These are phyloP conservation scores for Drosophila macrospina DNA, from an alignment of 2,888 invertebrate species.

Conservation along the genomic window DNA sequence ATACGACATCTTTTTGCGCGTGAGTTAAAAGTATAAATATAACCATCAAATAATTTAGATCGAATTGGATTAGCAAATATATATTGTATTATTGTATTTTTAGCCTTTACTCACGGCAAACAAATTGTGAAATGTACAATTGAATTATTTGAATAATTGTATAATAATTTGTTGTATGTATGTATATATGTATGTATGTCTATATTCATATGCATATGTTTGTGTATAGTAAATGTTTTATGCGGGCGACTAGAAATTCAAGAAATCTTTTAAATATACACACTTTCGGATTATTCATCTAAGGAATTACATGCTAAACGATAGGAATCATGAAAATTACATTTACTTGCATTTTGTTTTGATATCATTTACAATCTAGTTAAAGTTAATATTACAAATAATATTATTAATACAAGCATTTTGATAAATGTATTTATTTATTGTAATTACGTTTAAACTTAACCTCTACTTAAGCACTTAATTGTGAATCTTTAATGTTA, in stretches of 20 bases:
- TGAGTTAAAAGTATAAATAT: slow-evolving; percentile 30
- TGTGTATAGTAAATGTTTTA: slow-evolving; percentile 69
- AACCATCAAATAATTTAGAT: slow-evolving; percentile 16
- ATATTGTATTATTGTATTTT: slow-evolving; percentile 23
- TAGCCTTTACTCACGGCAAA: slow-evolving; percentile 43
- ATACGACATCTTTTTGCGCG: slow-evolving; percentile 33
- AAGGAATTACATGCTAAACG: slow-evolving; percentile 67
- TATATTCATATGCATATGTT: slow-evolving; percentile 46
- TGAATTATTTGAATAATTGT: slow-evolving; percentile 47
- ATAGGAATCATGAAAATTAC: slow-evolving; percentile 80
- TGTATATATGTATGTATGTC: slow-evolving; percentile 27
- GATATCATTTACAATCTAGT: slow-evolving; percentile 48
- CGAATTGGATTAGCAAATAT: slow-evolving; percentile 40
- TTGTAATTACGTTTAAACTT: slow-evolving; percentile 41
- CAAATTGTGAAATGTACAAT: slow-evolving; percentile 52
- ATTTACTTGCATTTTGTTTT: slow-evolving; percentile 57
- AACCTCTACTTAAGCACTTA: slow-evolving; percentile 65
- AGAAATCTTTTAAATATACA: slow-evolving; percentile 72
- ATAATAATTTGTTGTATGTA: slow-evolving; percentile 27
- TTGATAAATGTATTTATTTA: slow-evolving; percentile 43
- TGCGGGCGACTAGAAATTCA: slow-evolving; percentile 79
- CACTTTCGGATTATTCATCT: slow-evolving; percentile 61
- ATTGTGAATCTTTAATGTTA: slow-evolving; percentile 36
- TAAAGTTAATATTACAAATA: slow-evolving; percentile 47
- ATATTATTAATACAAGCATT: slow-evolving; percentile 71